Conservation (phyloP, 1,140 invertebrate species). For the Melipona quadrifasciata region DNA sequence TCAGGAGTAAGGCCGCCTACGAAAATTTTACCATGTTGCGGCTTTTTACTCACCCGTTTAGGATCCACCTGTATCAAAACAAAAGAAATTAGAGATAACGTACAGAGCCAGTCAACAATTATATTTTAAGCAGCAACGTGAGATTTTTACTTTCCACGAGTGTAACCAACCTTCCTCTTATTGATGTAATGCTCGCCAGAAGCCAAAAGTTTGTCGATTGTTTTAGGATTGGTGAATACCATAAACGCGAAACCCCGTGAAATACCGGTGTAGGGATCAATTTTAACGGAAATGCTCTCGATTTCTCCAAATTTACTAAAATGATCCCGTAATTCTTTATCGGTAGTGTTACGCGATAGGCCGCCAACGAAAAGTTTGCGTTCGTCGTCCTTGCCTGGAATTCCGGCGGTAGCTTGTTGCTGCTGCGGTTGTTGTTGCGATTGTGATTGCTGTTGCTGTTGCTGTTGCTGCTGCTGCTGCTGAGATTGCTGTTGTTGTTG, state of each 20-base stretch:
- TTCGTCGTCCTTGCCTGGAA: slow-evolving; percentile 82
- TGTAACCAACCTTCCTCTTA: slow-evolving; percentile 82
- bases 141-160: background rate
- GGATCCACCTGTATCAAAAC: slow-evolving; percentile 82
- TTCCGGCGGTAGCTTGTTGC: slow-evolving; percentile 79
- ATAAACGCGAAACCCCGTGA: slow-evolving; percentile 88
- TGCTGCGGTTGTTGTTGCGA: slow-evolving; percentile 54
- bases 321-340: slow-evolving; percentile 84
- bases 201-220: slow-evolving; percentile 84
- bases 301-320: slow-evolving; percentile 86
- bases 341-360: slow-evolving; percentile 80
- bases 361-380: slow-evolving; percentile 82
- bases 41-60: slow-evolving; percentile 85
- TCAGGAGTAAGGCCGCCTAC: slow-evolving; percentile 87
- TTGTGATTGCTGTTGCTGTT: slow-evolving; percentile 55
- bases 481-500: slow-evolving; percentile 8
- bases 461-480: slow-evolving; percentile 22
- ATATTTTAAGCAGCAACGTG: too few relatives aligned
- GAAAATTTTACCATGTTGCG: slow-evolving; percentile 85
- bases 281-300: slow-evolving; percentile 86
- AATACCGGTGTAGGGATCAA: slow-evolving; percentile 85
- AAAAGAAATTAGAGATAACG: background rate
- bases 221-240: slow-evolving; percentile 84
- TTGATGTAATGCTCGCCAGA: slow-evolving; percentile 84
- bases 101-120: background rate